Conservation (phyloP, 2,113 vertebrate species). For the Coregonus clupeaformis region DNA sequence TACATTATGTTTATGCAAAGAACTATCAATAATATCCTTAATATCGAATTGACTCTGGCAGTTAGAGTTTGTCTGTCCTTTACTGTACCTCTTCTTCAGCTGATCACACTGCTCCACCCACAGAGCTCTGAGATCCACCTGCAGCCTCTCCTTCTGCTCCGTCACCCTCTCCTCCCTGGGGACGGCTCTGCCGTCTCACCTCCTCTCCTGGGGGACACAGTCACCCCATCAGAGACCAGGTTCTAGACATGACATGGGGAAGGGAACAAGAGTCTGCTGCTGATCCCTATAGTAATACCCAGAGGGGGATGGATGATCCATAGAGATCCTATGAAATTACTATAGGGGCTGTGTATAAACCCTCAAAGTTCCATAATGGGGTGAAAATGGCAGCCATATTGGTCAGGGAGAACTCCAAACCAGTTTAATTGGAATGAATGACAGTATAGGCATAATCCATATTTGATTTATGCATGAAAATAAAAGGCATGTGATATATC, state of each 20-base stretch:
- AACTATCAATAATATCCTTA: not conserved
- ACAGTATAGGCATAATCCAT: no score
- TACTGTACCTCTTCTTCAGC: constrained; percentile 85
- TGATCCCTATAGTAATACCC: not conserved
- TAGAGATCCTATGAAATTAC: no score
- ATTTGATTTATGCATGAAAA: no score
- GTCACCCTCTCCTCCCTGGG: constrained; percentile 43
- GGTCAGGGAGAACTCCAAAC: no score
- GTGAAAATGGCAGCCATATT: no score
- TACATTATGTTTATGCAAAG: not conserved
- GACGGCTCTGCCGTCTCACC: constrained; percentile 21
- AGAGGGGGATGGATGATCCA: not conserved
- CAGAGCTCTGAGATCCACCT: constrained; percentile 75
- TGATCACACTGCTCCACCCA: constrained; percentile 75
- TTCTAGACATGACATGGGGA: not conserved
- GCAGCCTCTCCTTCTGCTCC: constrained; percentile 83
- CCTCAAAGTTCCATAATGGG: no score
- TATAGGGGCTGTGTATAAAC: no score
- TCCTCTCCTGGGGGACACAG: constrained; percentile 38
- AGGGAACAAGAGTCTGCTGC: not conserved
- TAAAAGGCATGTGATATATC: no score
- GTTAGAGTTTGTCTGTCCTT: not conserved
- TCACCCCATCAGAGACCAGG: not conserved
- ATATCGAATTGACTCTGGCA: not conserved
- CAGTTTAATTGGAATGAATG: no score